phyloP scores from a whole-genome alignment of 2,888 invertebrate species.

The Aromia moschata region DNA sequence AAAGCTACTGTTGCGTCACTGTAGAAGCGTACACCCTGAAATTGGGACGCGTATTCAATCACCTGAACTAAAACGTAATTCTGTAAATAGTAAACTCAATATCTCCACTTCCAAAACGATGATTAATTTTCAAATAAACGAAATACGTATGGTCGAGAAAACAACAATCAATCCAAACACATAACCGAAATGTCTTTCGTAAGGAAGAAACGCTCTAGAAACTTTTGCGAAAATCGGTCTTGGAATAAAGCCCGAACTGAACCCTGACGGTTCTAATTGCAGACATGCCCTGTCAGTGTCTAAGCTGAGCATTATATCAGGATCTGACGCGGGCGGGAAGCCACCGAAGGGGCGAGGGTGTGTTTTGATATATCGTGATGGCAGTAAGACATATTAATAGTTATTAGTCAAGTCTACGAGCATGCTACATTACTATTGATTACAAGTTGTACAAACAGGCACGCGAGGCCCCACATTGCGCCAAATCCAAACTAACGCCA shows the following conservation, averaged over 20 bases:
- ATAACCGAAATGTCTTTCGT: neutral
- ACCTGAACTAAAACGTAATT: too few species aligned
- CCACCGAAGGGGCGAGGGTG: conserved; percentile 46
- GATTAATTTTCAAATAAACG: conserved; percentile 3
- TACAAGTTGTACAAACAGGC: conserved; percentile 56
- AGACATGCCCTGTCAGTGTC: conserved; percentile 45
- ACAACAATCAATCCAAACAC: neutral
- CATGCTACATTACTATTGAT: conserved; percentile 61
- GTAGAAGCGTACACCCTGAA: too few species aligned
- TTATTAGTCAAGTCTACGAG: conserved; percentile 61
- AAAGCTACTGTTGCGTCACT: too few species aligned
- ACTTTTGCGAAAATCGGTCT: neutral
- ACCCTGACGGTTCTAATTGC: conserved; percentile 46
- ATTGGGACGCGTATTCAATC: too few species aligned
- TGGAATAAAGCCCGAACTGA: conserved; percentile 40
- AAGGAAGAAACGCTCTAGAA: neutral
- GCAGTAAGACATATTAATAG: conserved; percentile 63
- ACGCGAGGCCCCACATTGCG: conserved; percentile 58
- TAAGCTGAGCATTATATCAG: conserved; percentile 49
- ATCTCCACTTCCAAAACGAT: neutral
- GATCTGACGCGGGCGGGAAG: conserved; percentile 42
- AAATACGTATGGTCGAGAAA: conserved; percentile 2
- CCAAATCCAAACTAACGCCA: conserved; percentile 57
- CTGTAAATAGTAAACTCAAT: neutral
- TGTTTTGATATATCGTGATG: conserved; percentile 61